A percentile compares a stretch with the other conserved stretches of the same genome.
Evolutionary conservation across 2,888 invertebrate species (phyloP).

Genomic region (Megastigmus dorsalis): DNA sequence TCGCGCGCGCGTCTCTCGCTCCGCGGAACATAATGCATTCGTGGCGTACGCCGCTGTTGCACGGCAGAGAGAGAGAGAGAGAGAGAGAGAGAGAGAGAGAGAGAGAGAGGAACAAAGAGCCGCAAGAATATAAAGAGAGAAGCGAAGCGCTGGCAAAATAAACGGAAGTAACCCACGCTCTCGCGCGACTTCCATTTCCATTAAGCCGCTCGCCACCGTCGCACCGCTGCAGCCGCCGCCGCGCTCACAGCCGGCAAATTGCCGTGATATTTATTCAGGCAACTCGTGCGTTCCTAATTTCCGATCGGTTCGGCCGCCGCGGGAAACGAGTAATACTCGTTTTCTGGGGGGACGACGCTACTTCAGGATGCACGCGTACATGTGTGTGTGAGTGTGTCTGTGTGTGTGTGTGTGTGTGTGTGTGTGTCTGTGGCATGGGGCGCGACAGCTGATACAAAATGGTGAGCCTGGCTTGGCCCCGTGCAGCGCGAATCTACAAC

Average conservation of each 20-base stretch:
- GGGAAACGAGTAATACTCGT: no score
- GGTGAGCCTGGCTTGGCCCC: no score
- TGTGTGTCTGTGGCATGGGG: no score
- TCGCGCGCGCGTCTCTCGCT: constrained; percentile 2
- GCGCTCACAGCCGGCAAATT: constrained; percentile 33
- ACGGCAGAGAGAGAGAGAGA: no score
- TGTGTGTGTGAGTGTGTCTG: no score
- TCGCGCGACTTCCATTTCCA: constrained; percentile 35
- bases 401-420: no score
- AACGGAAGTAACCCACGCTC: constrained; percentile 31
- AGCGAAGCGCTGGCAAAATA: constrained; percentile 8
- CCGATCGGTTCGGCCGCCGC: constrained; percentile 32
- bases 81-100: no score
- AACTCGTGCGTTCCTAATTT: constrained; percentile 43
- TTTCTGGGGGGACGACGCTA: no score
- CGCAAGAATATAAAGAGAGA: not conserved
- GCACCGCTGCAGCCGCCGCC: constrained; percentile 30
- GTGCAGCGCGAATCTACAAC: constrained; percentile 15
- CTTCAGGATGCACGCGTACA: no score
- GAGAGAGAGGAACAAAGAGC: no score
- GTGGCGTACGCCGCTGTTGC: no score
- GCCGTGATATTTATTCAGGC: constrained; percentile 48
- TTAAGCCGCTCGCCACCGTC: constrained; percentile 4
- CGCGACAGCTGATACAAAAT: constrained; percentile 13
- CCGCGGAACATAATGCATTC: constrained; percentile 21